These are phyloP conservation scores for Telmatherina bonti DNA, from an alignment of 2,797 vertebrate genomes.

Conservation along the genomic window DNA sequence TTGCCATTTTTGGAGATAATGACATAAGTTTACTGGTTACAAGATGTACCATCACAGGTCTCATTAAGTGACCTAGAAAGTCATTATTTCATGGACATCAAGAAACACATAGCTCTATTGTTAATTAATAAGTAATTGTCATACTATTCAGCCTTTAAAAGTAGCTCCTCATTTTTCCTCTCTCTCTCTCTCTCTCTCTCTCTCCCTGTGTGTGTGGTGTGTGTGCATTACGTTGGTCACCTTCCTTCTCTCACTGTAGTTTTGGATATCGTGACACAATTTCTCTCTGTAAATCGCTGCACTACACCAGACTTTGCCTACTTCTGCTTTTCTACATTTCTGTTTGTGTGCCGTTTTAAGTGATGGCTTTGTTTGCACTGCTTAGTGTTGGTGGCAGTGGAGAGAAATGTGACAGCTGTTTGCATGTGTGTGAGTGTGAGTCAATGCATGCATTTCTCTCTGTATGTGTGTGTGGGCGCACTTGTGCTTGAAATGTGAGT, in stretches of 20 bases:
- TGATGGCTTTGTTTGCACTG: background rate
- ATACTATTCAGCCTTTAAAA: conserved; percentile 14
- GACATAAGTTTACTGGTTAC: too few relatives aligned
- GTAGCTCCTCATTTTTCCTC: background rate
- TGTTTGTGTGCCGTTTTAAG: background rate
- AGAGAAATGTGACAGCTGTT: background rate
- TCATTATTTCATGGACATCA: background rate
- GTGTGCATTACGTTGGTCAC: background rate
- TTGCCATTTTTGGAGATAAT: too few relatives aligned
- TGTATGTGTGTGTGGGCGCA: background rate
- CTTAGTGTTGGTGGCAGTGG: conserved; percentile 19
- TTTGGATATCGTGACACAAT: conserved; percentile 32
- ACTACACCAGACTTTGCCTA: background rate
- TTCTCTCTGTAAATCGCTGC: conserved; percentile 6
- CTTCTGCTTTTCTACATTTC: background rate
- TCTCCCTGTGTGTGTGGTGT: too few relatives aligned
- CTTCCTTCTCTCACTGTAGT: conserved; percentile 31
- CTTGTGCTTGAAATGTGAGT: conserved; percentile 35
- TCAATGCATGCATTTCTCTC: background rate
- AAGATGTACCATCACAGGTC: background rate
- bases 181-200: conserved; percentile 2
- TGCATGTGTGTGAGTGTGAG: conserved; percentile 7
- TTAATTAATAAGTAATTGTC: background rate
- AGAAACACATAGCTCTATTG: background rate
- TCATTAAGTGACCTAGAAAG: background rate